Conservation (phyloP, 1,140 invertebrate genomes). For the Paramacrobiotus metropolitanus region DNA sequence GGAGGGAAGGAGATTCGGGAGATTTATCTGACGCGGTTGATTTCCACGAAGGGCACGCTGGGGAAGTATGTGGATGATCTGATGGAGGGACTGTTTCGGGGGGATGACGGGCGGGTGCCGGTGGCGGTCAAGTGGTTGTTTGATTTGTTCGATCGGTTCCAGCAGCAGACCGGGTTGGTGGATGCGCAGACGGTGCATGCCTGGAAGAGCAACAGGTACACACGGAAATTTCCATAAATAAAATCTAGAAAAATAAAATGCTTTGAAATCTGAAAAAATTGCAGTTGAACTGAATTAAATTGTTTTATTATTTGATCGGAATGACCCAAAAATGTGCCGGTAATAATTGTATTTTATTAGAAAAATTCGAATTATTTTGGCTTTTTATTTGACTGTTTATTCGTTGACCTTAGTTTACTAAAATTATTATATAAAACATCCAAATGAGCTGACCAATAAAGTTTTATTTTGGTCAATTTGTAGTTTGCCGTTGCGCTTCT, state of each 20-base stretch:
- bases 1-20: conserved; percentile 43
- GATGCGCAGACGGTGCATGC: conserved; percentile 75
- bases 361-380: too few species aligned
- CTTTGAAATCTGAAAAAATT: too few species aligned
- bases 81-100: conserved; percentile 60
- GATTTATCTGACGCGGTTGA: conserved; percentile 68
- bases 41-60: conserved; percentile 81
- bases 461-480: conserved; percentile 15
- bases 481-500: conserved; percentile 72
- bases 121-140: conserved; percentile 85
- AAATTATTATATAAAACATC: too few species aligned
- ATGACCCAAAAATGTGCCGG: too few species aligned
- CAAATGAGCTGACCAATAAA: too few species aligned
- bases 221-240: too few species aligned
- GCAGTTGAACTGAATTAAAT: too few species aligned
- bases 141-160: conserved; percentile 72
- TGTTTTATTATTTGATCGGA: too few species aligned
- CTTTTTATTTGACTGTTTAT: neutral
- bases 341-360: too few species aligned
- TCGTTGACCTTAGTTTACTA: neutral
- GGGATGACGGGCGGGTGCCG: conserved; percentile 63
- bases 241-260: too few species aligned
- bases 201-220: conserved; percentile 75
- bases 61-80: conserved; percentile 93
- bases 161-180: conserved; percentile 49